A percentile compares a stretch with the other conserved stretches of the same genome.
Conservation (phyloP, 2,888 invertebrate species). For the Thelaira solivaga region DNA sequence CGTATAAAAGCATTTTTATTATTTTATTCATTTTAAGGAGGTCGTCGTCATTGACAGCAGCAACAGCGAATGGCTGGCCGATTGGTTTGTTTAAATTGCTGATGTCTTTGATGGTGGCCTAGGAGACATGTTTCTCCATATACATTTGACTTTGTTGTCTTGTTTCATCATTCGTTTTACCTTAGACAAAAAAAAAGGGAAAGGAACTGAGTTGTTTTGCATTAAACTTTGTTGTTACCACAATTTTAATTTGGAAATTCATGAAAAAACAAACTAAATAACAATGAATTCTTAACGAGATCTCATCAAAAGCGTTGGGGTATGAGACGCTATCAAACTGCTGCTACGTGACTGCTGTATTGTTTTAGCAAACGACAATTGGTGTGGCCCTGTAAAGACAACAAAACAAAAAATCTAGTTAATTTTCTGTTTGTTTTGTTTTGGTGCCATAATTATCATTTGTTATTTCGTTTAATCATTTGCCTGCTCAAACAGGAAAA, state of each 20-base stretch:
- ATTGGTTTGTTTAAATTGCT: not conserved
- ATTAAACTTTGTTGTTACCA: slow-evolving; percentile 27
- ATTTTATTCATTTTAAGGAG: slow-evolving; percentile 33
- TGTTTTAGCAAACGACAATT: slow-evolving; percentile 35
- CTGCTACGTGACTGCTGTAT: slow-evolving; percentile 65
- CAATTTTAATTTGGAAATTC: slow-evolving; percentile 51
- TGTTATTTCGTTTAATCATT: slow-evolving; percentile 43
- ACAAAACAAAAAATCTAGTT: too few relatives aligned
- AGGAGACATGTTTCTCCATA: slow-evolving; percentile 42
- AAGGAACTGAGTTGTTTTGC: slow-evolving; percentile 23
- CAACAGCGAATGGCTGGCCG: too few relatives aligned
- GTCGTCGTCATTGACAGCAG: not conserved
- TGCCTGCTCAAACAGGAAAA: slow-evolving; percentile 35
- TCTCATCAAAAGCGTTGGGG: slow-evolving; percentile 54
- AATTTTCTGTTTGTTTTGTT: slow-evolving; percentile 10
- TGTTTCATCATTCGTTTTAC: slow-evolving; percentile 11
- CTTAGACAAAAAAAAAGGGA: slow-evolving; percentile 9
- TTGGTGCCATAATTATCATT: slow-evolving; percentile 55
- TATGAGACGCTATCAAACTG: slow-evolving; percentile 64
- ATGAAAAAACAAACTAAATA: slow-evolving; percentile 33
- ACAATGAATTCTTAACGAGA: slow-evolving; percentile 60
- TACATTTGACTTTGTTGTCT: slow-evolving; percentile 32
- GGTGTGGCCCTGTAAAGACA: not conserved
- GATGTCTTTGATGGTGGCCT: slow-evolving; percentile 34
- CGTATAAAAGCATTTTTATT: slow-evolving; percentile 10